Conservation (phyloP, 92 coral and sea anemone species). For the Plumapathes pennacea region DNA sequence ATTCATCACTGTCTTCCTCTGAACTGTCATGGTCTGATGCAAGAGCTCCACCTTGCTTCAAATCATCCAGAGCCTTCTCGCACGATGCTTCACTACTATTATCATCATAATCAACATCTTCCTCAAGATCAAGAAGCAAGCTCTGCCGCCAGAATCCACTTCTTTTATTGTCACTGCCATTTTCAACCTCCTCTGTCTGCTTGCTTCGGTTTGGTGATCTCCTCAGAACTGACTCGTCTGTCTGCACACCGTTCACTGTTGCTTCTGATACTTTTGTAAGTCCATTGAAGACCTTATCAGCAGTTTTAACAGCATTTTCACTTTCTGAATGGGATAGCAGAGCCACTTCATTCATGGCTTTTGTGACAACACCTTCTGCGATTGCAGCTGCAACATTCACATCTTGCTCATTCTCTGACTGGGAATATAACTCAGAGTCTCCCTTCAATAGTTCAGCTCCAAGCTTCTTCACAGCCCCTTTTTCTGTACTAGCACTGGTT, state of each 20-base stretch:
- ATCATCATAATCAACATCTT: slow-evolving; percentile 70
- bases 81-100: slow-evolving; percentile 58
- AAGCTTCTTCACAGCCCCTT: no score
- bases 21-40: slow-evolving; percentile 14
- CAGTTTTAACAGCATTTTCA: not conserved
- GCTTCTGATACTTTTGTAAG: slow-evolving; percentile 3
- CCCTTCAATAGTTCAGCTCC: no score
- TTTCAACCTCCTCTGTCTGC: no score
- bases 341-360: not conserved
- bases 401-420: not conserved
- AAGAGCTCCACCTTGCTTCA: slow-evolving; percentile 26
- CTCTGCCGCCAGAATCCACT: slow-evolving; percentile 77
- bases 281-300: not conserved
- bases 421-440: no score
- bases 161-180: slow-evolving; percentile 10
- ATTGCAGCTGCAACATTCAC: not conserved
- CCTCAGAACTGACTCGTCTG: no score
- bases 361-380: not conserved
- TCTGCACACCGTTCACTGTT: no score
- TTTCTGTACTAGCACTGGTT: slow-evolving; percentile 1
- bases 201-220: no score
- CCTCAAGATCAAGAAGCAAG: slow-evolving; percentile 81
- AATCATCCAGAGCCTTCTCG: slow-evolving; percentile 31
- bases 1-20: slow-evolving; percentile 66
- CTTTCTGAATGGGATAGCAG: not conserved